Evolutionary conservation across 2,797 vertebrate genomes (phyloP), one percentile per base, ranked within the genome.

Genomic region (Natrix natrix): DNA sequence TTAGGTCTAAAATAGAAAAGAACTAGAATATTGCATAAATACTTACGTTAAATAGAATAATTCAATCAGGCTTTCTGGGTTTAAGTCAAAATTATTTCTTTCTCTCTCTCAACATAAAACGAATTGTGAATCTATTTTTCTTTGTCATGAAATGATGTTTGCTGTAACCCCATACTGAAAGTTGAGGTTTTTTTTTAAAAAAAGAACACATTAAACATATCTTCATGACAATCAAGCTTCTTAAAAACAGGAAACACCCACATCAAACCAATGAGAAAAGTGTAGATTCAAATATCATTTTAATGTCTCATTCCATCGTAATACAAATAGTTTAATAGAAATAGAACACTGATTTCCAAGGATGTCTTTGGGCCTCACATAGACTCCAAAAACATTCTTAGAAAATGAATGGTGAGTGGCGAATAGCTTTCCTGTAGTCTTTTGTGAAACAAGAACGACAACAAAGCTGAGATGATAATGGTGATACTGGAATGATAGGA

Each of bases 101-200:
- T 16, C 32, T 57, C 8, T 86, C 48, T 93, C 22, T 90, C 37
- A 43, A 43, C 32, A n/a, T 78, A 87, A 60, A 24, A 86, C 13
- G 54, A 60, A 48, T 61, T 86, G 24, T 14, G 16, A 14, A 57
- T 88, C 8, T 92, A 24, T 6, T 66, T 26, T 32, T 43, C 22
- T 6, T 20, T 48, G 22, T 91, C 37, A 0, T 37, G 74, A 28
- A 63, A 56, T 90, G 89, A 93, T 88, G 60, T 88, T 26, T 89
- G 43, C 93, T 93, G 90, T 95, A 88, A 94, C 91, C 88, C 95
- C 90, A 78, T 26, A 55, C 26, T 89, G 60, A 74, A 74, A 26
- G 88, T 87, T 83, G 26, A 91, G 12, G 4, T 1, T 43, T 54
- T 56, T 66, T 88, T 37, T 74, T 8, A 0, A 24, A 60, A 63